A percentile compares a stretch with the other conserved stretches of the same genome.
These are phyloP conservation scores for Syndactyla subalaris DNA, from an alignment of 2,797 vertebrate species.

Conservation along the genomic window DNA sequence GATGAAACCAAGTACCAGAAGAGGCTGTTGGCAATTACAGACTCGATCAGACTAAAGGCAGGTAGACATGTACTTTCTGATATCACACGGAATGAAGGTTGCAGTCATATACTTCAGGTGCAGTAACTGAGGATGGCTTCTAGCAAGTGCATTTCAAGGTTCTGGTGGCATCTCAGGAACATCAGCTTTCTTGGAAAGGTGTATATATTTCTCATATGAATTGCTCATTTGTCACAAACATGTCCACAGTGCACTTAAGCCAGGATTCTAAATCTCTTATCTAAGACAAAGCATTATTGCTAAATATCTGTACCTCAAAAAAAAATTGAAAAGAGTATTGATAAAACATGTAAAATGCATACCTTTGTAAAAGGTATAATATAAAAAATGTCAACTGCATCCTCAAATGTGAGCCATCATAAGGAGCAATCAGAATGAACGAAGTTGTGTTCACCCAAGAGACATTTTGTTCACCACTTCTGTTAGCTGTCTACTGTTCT, in stretches of 20 bases:
- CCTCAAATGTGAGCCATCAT: neutral
- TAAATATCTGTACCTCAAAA: neutral
- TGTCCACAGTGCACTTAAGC: neutral
- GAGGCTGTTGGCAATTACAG: neutral
- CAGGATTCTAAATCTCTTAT: constrained; percentile 40
- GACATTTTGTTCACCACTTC: neutral
- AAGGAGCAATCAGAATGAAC: neutral
- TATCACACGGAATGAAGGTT: neutral
- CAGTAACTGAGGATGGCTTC: neutral
- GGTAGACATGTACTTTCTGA: neutral
- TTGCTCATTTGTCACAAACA: constrained; percentile 46
- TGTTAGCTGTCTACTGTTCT: neutral
- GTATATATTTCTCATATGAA: constrained; percentile 41
- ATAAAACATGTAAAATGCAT: neutral
- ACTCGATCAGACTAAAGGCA: neutral
- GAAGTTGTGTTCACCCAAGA: neutral
- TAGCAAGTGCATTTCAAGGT: neutral
- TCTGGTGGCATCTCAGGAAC: neutral
- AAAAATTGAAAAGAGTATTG: neutral
- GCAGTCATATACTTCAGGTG: neutral
- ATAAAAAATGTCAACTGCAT: neutral
- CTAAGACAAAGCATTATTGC: constrained; percentile 6
- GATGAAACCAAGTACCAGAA: neutral
- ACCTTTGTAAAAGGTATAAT: neutral
- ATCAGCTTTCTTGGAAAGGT: constrained; percentile 40